These are phyloP conservation scores for Caerostris extrusa DNA, from an alignment of 1,140 invertebrate species.

Conservation along the genomic window DNA sequence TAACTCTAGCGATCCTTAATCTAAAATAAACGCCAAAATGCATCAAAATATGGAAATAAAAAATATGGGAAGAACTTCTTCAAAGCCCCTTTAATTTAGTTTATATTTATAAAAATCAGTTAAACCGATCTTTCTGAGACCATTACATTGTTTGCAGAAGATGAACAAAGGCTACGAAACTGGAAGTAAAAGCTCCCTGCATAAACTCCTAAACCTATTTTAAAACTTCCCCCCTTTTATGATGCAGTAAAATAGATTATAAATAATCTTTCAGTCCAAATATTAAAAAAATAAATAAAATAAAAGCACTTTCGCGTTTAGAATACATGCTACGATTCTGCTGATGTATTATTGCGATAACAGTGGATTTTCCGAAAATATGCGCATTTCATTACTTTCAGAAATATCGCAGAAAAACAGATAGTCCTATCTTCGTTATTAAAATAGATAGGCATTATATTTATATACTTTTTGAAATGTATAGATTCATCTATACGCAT, in stretches of 20 bases:
- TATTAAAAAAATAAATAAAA: neutral
- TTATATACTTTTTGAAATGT: neutral
- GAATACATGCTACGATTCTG: neutral
- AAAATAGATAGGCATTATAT: neutral
- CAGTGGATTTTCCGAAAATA: neutral
- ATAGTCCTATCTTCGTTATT: neutral
- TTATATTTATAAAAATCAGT: too few species aligned
- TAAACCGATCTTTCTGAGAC: too few species aligned
- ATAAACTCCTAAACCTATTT: neutral
- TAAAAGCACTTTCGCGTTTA: neutral
- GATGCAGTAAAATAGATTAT: slow-evolving; percentile 15
- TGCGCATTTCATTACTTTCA: neutral
- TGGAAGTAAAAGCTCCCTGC: neutral
- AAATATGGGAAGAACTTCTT: too few species aligned
- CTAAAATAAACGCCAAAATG: too few species aligned
- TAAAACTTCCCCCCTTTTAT: neutral
- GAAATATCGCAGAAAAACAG: neutral
- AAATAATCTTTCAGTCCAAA: neutral
- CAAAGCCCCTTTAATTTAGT: too few species aligned
- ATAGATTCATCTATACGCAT: too few species aligned
- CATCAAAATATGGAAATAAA: too few species aligned
- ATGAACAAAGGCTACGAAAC: too few species aligned
- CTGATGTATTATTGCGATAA: neutral
- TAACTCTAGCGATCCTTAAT: too few species aligned
- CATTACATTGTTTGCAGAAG: too few species aligned